These are phyloP conservation scores for Argyresthia goedartella DNA, from an alignment of 2,888 invertebrate genomes.

Conservation along the genomic window DNA sequence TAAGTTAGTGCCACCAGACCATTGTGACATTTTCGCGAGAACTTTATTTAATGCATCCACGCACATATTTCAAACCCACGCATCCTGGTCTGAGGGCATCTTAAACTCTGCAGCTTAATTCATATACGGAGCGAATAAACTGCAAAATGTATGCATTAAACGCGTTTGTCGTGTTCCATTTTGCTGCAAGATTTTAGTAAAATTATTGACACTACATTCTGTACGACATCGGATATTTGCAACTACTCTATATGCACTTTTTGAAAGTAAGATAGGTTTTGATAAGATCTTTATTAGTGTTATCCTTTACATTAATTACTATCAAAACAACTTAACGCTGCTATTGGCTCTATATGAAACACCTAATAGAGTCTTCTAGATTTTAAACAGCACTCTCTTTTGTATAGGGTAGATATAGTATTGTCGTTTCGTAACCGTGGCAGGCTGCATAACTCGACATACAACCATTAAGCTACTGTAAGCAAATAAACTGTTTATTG, in stretches of 20 bases:
- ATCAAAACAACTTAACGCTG: too few relatives aligned
- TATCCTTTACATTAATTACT: too few relatives aligned
- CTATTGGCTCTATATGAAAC: too few relatives aligned
- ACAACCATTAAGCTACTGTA: conserved; percentile 54
- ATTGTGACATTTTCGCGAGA: conserved; percentile 53
- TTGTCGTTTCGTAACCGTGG: conserved; percentile 43
- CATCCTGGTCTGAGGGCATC: conserved; percentile 17
- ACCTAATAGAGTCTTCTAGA: too few relatives aligned
- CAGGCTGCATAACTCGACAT: conserved; percentile 30
- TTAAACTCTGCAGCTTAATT: conserved; percentile 21
- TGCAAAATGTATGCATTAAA: conserved; percentile 12
- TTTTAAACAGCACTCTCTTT: too few relatives aligned
- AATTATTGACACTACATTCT: not conserved
- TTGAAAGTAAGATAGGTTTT: too few relatives aligned
- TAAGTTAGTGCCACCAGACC: conserved; percentile 43
- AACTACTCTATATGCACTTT: too few relatives aligned
- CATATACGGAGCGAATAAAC: conserved; percentile 38
- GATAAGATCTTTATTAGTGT: too few relatives aligned
- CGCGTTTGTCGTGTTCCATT: not conserved
- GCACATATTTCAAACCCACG: conserved; percentile 38
- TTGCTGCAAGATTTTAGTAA: not conserved
- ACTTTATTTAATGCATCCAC: conserved; percentile 34
- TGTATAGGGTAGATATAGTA: too few relatives aligned
- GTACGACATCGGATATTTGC: too few relatives aligned
- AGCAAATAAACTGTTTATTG: conserved; percentile 37